These are phyloP conservation scores for Eilema sororculum DNA, from an alignment of 2,888 invertebrate genomes.

Conservation along the genomic window DNA sequence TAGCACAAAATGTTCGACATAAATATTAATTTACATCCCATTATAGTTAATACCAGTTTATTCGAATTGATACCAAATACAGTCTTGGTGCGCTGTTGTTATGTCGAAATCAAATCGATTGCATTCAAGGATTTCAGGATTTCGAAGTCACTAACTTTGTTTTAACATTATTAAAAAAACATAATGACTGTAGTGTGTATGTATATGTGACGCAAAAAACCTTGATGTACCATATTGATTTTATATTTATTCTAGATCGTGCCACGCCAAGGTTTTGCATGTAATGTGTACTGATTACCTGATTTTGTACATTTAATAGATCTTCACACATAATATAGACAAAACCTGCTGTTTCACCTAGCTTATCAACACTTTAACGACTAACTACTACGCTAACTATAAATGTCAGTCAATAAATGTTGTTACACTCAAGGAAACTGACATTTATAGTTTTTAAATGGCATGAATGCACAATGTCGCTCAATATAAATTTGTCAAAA, in stretches of 20 bases:
- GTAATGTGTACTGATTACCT: not conserved
- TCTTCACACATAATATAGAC: not conserved
- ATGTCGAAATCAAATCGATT: conserved; percentile 35
- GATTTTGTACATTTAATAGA: not conserved
- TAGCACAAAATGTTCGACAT: no score
- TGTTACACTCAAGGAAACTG: not conserved
- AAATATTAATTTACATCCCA: not conserved
- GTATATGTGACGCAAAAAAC: conserved; percentile 37
- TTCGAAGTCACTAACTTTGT: conserved; percentile 24
- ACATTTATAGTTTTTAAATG: not conserved
- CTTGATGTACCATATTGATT: conserved; percentile 38
- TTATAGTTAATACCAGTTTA: not conserved
- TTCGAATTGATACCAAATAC: not conserved
- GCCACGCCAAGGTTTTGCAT: conserved; percentile 23
- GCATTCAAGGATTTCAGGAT: conserved; percentile 30
- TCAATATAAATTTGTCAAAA: no score
- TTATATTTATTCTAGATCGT: conserved; percentile 28
- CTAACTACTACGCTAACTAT: not conserved
- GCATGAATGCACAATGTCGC: no score
- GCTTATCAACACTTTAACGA: not conserved
- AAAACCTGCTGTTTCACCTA: not conserved
- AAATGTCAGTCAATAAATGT: no score
- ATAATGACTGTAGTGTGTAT: conserved; percentile 14
- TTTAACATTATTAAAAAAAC: conserved; percentile 26
- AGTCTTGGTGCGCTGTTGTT: not conserved